A percentile compares a stretch with the other conserved stretches of the same genome.
These are phyloP conservation scores for Phrynocephalus guinanensis DNA, from an alignment of 2,797 vertebrate species.

Conservation along the genomic window DNA sequence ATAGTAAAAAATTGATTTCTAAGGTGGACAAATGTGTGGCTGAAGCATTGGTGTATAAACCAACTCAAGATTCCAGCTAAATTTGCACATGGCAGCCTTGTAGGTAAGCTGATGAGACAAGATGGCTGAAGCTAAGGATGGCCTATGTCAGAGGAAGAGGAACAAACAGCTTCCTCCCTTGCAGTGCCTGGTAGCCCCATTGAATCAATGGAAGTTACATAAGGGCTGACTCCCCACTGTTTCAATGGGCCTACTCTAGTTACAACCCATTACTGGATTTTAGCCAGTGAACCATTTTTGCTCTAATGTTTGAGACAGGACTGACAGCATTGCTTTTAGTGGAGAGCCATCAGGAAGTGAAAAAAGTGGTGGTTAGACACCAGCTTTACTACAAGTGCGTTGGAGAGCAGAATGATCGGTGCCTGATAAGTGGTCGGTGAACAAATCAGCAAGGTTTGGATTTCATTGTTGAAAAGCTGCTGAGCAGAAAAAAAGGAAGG, in stretches of 20 bases:
- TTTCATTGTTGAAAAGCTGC: slow-evolving; percentile 15
- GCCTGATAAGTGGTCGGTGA: slow-evolving; percentile 16
- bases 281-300: not conserved
- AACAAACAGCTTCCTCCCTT: not conserved
- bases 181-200: not conserved
- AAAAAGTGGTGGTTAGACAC: not conserved
- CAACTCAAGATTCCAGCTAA: slow-evolving; percentile 23
- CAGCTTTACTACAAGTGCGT: slow-evolving; percentile 2
- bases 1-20: not conserved
- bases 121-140: slow-evolving; percentile 6
- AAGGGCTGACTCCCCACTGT: too few species aligned
- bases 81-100: not conserved
- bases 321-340: not conserved
- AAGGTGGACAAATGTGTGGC: not conserved
- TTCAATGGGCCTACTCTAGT: too few species aligned
- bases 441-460: slow-evolving; percentile 6
- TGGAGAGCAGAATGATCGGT: not conserved
- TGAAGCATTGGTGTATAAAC: not conserved
- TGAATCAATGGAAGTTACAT: too few species aligned
- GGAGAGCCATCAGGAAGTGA: slow-evolving; percentile 8
- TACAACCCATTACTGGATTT: too few species aligned
- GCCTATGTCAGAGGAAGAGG: not conserved
- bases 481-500: not conserved
- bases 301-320: not conserved
- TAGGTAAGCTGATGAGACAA: slow-evolving; percentile 31